phyloP scores from a whole-genome alignment of 2,113 vertebrate species.

The Dicentrarchus labrax region DNA sequence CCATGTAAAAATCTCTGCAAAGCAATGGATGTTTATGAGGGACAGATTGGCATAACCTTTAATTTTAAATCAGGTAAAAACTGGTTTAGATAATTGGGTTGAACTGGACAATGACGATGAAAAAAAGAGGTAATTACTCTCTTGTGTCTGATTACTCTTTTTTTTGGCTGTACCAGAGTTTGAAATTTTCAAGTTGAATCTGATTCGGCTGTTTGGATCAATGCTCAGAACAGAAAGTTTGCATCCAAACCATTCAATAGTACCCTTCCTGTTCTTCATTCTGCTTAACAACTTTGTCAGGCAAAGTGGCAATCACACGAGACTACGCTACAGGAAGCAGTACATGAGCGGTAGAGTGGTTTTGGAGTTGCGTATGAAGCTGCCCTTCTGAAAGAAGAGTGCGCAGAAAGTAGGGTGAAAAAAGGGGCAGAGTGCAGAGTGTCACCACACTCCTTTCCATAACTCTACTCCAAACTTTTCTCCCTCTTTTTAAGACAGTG shows the following conservation, averaged over 20 bases:
- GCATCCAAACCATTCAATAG: neutral
- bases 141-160: neutral
- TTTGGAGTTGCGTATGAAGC: neutral
- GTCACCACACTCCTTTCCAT: neutral
- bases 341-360: neutral
- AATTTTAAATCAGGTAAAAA: neutral
- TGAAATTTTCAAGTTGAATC: slow-evolving; percentile 1
- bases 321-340: neutral
- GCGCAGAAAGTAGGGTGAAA: neutral
- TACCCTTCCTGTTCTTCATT: neutral
- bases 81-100: neutral
- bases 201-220: neutral
- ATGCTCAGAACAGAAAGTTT: neutral
- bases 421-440: neutral
- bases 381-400: neutral
- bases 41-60: neutral
- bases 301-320: neutral
- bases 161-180: neutral
- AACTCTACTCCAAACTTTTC: neutral
- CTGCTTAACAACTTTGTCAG: neutral
- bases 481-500: neutral
- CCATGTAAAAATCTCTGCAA: neutral
- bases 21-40: neutral
- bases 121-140: no score
- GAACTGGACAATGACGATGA: neutral